These are phyloP conservation scores for Rostratula benghalensis DNA, from an alignment of 2,113 vertebrate genomes.

Conservation along the genomic window DNA sequence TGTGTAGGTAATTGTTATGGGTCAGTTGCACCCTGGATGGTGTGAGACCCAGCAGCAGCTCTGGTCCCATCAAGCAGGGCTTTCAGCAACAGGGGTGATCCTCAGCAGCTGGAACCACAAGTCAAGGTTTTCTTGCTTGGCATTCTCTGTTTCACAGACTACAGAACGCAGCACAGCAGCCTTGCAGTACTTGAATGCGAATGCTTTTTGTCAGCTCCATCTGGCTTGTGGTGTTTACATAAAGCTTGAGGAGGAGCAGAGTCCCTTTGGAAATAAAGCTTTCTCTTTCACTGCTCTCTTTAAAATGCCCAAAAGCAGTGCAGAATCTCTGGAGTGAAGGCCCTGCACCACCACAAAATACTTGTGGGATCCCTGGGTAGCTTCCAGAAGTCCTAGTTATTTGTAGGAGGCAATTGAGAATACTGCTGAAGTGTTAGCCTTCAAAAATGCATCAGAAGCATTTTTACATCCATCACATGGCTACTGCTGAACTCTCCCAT, in stretches of 20 bases:
- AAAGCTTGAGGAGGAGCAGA: background rate
- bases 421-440: slow-evolving; percentile 17
- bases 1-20: background rate
- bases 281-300: background rate
- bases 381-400: slow-evolving; percentile 11
- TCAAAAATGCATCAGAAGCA: slow-evolving; percentile 33
- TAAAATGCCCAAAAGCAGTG: background rate
- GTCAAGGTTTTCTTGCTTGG: background rate
- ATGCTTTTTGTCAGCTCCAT: slow-evolving; percentile 1
- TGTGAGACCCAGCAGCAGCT: background rate
- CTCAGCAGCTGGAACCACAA: background rate
- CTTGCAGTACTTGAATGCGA: background rate
- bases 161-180: accelerated
- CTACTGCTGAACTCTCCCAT: slow-evolving; percentile 14
- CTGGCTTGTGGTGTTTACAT: slow-evolving; percentile 6
- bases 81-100: background rate
- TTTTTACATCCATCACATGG: slow-evolving; percentile 1
- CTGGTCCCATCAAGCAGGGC: background rate
- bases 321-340: background rate
- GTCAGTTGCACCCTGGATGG: background rate
- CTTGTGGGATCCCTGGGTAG: slow-evolving; percentile 25
- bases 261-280: slow-evolving; percentile 5
- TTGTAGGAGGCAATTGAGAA: background rate
- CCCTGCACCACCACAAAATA: slow-evolving; percentile 7
- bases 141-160: background rate